Evolutionary conservation across 2,797 vertebrate species (phyloP).

Genomic region (Catamblyrhynchus diadema): DNA sequence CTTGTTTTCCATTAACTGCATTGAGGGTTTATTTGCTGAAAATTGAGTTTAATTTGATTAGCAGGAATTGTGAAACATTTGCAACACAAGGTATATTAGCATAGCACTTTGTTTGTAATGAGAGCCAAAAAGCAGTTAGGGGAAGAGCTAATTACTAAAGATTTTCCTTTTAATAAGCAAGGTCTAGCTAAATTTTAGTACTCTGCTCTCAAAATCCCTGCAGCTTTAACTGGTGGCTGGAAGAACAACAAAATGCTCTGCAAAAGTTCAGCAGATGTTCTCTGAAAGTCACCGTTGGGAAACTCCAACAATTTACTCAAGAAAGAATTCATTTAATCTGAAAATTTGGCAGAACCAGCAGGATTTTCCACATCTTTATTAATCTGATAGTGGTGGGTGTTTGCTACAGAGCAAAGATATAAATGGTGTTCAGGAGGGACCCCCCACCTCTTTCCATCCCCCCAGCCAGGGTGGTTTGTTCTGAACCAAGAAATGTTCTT

Average conservation of each 20-base stretch:
- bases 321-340: background rate
- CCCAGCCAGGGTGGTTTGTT: background rate
- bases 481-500: background rate
- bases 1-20: slow-evolving; percentile 74
- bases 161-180: slow-evolving; percentile 59
- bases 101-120: slow-evolving; percentile 73
- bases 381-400: background rate
- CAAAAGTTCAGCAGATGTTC: background rate
- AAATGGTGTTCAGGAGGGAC: background rate
- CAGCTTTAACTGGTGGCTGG: slow-evolving; percentile 64
- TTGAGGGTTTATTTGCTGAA: slow-evolving; percentile 76
- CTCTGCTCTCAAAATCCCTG: slow-evolving; percentile 56
- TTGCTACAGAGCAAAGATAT: background rate
- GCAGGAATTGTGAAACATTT: slow-evolving; percentile 75
- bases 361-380: background rate
- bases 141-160: slow-evolving; percentile 74
- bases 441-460: rapidly evolving
- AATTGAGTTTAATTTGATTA: slow-evolving; percentile 79
- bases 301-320: background rate
- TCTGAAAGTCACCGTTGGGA: background rate
- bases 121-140: slow-evolving; percentile 74
- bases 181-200: slow-evolving; percentile 69
- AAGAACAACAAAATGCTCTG: slow-evolving; percentile 1
- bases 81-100: slow-evolving; percentile 78
- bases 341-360: background rate